Evolutionary conservation across 1,140 invertebrate genomes (phyloP).

Genomic region (Leptinotarsa lineolata): DNA sequence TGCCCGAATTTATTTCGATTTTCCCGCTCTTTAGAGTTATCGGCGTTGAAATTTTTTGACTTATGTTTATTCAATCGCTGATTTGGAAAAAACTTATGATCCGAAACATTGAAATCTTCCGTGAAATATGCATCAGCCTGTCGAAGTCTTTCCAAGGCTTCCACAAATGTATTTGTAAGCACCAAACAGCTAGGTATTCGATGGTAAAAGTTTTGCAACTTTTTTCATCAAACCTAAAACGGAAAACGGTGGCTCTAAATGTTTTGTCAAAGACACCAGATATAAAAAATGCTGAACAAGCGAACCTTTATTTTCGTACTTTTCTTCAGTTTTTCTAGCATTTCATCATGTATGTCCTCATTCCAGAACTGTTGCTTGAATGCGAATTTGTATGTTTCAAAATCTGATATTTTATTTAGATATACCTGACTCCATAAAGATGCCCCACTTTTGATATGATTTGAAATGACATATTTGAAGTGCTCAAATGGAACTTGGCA

Average conservation of each 20-base stretch:
- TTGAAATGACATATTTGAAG: background rate
- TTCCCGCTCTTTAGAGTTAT: too few species aligned
- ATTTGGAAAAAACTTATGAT: too few species aligned
- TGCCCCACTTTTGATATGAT: background rate
- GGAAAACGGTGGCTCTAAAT: background rate
- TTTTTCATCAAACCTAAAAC: background rate
- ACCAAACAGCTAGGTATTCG: background rate
- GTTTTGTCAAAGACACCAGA: background rate
- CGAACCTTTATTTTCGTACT: background rate
- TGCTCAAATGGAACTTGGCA: background rate
- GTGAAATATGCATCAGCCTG: background rate
- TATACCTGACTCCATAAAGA: constrained; percentile 1
- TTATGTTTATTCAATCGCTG: too few species aligned
- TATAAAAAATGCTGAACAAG: background rate
- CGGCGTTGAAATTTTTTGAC: too few species aligned
- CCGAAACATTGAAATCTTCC: too few species aligned
- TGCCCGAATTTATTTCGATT: too few species aligned
- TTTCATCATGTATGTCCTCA: background rate
- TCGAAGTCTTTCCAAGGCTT: background rate
- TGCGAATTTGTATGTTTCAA: background rate
- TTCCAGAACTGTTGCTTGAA: constrained; percentile 1
- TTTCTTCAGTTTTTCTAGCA: background rate
- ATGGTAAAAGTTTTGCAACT: constrained; percentile 1
- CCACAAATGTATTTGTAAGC: background rate
- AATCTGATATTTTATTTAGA: background rate